A percentile compares a stretch with the other conserved stretches of the same genome.
These are phyloP conservation scores for Ceratina japonica DNA, from an alignment of 1,140 invertebrate genomes.

Conservation along the genomic window DNA sequence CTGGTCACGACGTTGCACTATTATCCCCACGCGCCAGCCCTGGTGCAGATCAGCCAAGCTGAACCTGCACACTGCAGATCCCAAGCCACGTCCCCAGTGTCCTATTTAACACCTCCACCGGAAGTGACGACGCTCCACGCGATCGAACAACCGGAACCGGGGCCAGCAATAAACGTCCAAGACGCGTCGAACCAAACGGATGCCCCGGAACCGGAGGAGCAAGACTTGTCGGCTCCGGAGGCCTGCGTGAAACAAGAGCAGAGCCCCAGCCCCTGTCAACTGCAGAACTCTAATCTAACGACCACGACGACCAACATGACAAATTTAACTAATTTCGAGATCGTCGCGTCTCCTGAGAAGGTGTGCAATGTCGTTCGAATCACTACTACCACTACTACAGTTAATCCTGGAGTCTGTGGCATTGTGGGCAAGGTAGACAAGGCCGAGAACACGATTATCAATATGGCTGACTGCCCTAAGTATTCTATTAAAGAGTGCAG, in stretches of 20 bases:
- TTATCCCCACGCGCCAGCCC: slow-evolving; percentile 74
- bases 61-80: slow-evolving; percentile 75
- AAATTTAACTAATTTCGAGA: slow-evolving; percentile 65
- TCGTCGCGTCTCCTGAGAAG: slow-evolving; percentile 69
- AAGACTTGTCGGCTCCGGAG: slow-evolving; percentile 46
- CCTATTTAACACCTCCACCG: slow-evolving; percentile 82
- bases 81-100: slow-evolving; percentile 80
- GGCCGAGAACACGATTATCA: slow-evolving; percentile 70
- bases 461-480: slow-evolving; percentile 69
- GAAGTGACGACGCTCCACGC: slow-evolving; percentile 76
- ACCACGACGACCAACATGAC: slow-evolving; percentile 34
- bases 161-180: slow-evolving; percentile 80
- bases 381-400: slow-evolving; percentile 66
- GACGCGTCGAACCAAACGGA: slow-evolving; percentile 91
- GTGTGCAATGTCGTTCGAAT: slow-evolving; percentile 70
- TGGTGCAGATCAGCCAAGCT: slow-evolving; percentile 79
- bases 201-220: slow-evolving; percentile 78
- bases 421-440: slow-evolving; percentile 71
- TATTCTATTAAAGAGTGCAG: slow-evolving; percentile 68
- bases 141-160: slow-evolving; percentile 68
- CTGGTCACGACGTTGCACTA: slow-evolving; percentile 75
- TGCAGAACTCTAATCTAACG: slow-evolving; percentile 55
- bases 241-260: slow-evolving; percentile 73
- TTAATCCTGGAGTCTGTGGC: slow-evolving; percentile 60
- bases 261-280: slow-evolving; percentile 67